Evolutionary conservation across 2,888 invertebrate species (phyloP), one percentile per base, ranked within the genome.

Genomic region (Agrotis segetum): DNA sequence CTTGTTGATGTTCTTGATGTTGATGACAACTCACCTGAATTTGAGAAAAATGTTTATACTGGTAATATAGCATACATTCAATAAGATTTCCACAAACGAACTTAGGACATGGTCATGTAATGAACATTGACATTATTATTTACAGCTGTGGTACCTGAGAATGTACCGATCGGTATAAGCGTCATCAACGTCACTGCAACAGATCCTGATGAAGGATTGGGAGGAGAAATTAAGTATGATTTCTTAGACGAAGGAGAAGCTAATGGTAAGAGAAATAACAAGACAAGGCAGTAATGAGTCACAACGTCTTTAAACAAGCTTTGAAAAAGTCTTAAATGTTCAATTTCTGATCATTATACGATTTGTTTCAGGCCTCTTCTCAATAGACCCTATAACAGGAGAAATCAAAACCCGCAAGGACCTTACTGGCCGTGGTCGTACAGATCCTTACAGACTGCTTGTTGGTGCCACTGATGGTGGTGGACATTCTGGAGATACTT

Each of bases 191-290:
- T 98, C 1, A 96, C 97, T 5, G 98, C 98, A 0, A 97, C 94
- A 0, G 98, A 99, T 91, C 97, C 97, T 0, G 98, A 99, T 86
- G 97, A 98, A 90, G 98, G 97, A 0, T 94, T 97, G 0, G 97
- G 98, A 0, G 98, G 98, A 5, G 96, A 97, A 81, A 96, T 98
- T n/a, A 96, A 96, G 71, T 98, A 97, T 87, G 97, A 98, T 67
- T 96, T 98, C 55, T 95, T 97, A 1, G 97, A 98, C 83, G 97
- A 98, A 88, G 97, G 97, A 7, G 98, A 98, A 88, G 97, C 97
- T 4, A 97, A 96, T 88, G 98, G 97, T 97, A 89, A 88, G 89
- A 70, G 40, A 60, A 52, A 34, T 4, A 1, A n/a, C n/a, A n/a
- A n/a, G n/a, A n/a, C n/a, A n/a, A n/a, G n/a, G n/a, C n/a, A n/a